phyloP scores from a whole-genome alignment of 2,797 vertebrate genomes.

The Gorsachius magnificus region DNA sequence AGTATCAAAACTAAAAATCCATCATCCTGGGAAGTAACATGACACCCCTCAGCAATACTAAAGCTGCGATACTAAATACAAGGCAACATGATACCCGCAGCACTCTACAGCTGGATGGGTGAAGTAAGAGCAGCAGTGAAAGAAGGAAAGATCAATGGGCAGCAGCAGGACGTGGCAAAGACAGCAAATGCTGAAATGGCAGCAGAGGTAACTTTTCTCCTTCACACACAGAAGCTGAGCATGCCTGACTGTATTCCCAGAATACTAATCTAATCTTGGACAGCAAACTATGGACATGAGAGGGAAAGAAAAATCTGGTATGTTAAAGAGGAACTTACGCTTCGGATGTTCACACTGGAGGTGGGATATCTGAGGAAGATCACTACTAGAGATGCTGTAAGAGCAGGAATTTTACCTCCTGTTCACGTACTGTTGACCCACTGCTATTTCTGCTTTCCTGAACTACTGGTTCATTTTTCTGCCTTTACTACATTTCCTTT shows the following conservation, averaged over 20 bases:
- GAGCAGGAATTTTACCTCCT: background rate
- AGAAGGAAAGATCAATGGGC: background rate
- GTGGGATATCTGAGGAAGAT: background rate
- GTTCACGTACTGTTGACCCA: background rate
- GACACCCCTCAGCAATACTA: background rate
- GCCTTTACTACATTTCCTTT: background rate
- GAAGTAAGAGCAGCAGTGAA: background rate
- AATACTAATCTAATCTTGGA: background rate
- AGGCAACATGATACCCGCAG: background rate
- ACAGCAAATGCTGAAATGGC: background rate
- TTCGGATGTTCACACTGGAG: background rate
- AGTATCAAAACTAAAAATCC: background rate
- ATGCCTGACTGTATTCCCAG: background rate
- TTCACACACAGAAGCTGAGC: background rate
- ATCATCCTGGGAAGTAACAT: background rate
- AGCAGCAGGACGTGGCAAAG: background rate
- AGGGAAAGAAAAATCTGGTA: background rate
- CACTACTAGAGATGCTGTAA: background rate
- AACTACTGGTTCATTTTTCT: background rate
- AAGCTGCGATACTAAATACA: background rate
- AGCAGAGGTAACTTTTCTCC: background rate
- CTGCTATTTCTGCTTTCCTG: background rate
- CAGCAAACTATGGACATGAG: background rate
- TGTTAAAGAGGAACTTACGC: background rate
- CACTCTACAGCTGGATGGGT: background rate